phyloP scores from a whole-genome alignment of 2,797 vertebrate species.

The Dendrocincla tyrannina region DNA sequence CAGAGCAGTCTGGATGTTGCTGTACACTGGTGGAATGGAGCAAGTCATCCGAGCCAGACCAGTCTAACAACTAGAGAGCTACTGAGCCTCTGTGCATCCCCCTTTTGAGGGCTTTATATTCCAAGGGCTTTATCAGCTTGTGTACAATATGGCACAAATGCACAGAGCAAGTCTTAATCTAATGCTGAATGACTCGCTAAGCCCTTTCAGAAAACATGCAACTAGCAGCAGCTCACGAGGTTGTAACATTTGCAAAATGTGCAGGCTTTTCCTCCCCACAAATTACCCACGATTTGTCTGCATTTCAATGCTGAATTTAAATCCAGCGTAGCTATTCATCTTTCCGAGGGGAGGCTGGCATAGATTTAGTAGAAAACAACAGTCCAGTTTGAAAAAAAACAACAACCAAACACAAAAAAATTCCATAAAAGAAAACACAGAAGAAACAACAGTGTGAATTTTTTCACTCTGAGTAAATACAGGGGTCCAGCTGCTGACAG shows the following conservation, averaged over 20 bases:
- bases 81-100: background rate
- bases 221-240: background rate
- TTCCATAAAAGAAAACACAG: background rate
- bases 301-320: background rate
- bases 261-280: background rate
- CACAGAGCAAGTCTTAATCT: background rate
- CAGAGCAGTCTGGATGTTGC: background rate
- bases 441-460: background rate
- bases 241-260: background rate
- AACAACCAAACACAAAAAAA: background rate
- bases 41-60: background rate
- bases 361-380: background rate
- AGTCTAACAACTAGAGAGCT: background rate
- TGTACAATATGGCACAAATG: background rate
- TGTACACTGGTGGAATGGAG: background rate
- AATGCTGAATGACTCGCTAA: background rate
- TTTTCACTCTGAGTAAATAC: background rate
- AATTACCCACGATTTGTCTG: background rate
- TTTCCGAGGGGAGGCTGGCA: background rate
- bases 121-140: constrained; percentile 4
- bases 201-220: background rate
- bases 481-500: background rate
- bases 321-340: background rate
- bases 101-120: background rate
- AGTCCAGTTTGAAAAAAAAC: background rate